These are phyloP conservation scores for Microcebus lehilahytsara DNA, from an alignment of 2,113 vertebrate species.

Conservation along the genomic window DNA sequence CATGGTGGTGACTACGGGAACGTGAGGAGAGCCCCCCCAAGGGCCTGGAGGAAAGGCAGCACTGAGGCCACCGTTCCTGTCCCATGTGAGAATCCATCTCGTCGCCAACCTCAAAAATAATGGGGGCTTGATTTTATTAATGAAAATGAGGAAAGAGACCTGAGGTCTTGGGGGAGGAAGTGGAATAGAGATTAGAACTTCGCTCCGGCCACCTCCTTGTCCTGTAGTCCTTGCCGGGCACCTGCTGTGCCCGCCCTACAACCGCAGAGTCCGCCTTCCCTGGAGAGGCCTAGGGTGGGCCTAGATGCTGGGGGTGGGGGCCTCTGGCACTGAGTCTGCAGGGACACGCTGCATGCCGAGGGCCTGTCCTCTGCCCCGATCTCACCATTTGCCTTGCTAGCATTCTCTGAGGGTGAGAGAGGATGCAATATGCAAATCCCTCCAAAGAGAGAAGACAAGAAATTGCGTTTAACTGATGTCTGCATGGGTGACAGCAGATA, in stretches of 20 bases:
- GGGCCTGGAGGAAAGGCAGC: accelerated
- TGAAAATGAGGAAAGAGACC: neutral
- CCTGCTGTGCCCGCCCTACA: neutral
- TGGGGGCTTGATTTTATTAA: neutral
- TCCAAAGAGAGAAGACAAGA: neutral
- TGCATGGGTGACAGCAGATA: neutral
- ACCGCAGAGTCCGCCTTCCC: neutral
- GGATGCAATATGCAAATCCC: neutral
- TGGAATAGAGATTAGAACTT: too few species aligned
- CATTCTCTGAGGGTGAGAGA: neutral
- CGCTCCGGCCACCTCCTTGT: neutral
- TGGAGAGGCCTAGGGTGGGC: neutral
- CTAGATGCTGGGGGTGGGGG: neutral
- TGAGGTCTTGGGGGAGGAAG: neutral
- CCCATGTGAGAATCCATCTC: neutral
- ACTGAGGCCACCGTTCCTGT: neutral
- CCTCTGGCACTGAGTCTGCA: neutral
- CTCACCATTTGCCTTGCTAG: neutral
- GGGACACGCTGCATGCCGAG: neutral
- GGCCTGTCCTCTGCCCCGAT: accelerated
- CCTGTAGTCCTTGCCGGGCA: neutral
- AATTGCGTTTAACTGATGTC: neutral
- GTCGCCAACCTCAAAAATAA: neutral
- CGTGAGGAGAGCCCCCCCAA: accelerated
- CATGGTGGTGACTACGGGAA: accelerated